Conservation (phyloP, 2,888 invertebrate species). For the Strigamia maritima region DNA sequence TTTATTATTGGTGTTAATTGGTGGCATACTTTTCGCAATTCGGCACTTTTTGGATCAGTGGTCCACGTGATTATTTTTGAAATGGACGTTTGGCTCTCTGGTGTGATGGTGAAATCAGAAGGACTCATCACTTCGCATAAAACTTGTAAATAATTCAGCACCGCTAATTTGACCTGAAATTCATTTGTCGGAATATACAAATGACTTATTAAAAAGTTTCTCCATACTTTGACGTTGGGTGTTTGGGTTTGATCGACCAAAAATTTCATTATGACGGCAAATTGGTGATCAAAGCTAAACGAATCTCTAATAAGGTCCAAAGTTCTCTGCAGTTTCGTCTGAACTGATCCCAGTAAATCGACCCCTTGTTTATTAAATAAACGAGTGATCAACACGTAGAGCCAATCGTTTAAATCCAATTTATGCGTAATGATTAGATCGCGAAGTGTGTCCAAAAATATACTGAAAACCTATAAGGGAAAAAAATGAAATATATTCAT, state of each 20-base stretch:
- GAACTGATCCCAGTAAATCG: constrained; percentile 86
- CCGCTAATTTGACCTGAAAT: constrained; percentile 55
- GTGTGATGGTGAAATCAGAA: constrained; percentile 62
- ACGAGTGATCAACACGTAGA: constrained; percentile 83
- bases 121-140: constrained; percentile 54
- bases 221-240: constrained; percentile 63
- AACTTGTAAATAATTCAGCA: constrained; percentile 55
- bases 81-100: constrained; percentile 59
- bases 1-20: background rate
- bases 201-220: background rate
- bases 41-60: constrained; percentile 65
- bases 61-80: constrained; percentile 70
- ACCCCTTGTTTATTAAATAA: constrained; percentile 84
- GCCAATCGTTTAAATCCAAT: constrained; percentile 85
- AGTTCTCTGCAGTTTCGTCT: constrained; percentile 82
- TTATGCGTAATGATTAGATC: constrained; percentile 83
- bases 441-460: constrained; percentile 88
- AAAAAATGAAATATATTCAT: constrained; percentile 22
- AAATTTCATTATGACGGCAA: constrained; percentile 65
- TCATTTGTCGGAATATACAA: background rate
- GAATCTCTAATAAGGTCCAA: constrained; percentile 69
- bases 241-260: constrained; percentile 89
- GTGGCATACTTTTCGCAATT: constrained; percentile 60
- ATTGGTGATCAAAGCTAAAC: constrained; percentile 62
- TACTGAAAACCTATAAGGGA: constrained; percentile 67